A percentile compares a stretch with the other conserved stretches of the same genome.
phyloP scores from a whole-genome alignment of 2,797 vertebrate species.

The Passerculus sandwichensis region DNA sequence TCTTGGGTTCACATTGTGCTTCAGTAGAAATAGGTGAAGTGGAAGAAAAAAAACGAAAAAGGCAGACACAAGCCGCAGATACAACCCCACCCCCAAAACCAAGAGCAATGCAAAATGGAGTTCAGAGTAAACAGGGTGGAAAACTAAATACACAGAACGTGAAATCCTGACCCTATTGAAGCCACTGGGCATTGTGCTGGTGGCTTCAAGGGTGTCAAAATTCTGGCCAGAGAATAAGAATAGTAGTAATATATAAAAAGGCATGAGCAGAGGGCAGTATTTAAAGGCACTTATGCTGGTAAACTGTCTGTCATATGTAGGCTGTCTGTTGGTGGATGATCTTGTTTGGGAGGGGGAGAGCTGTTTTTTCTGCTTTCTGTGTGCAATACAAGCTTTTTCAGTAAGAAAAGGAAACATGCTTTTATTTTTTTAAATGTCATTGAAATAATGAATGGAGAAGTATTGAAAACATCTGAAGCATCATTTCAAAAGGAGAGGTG shows the following conservation, averaged over 20 bases:
- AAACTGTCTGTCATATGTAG: not conserved
- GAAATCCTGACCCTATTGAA: slow-evolving; percentile 12
- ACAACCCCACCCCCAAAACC: not conserved
- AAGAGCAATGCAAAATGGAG: not conserved
- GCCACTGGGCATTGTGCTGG: not conserved
- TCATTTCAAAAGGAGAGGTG: not conserved
- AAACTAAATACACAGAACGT: not conserved
- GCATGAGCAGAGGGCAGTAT: not conserved
- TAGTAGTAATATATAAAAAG: not conserved
- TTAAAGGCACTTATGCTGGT: not conserved
- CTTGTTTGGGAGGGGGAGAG: not conserved
- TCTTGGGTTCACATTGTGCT: not conserved
- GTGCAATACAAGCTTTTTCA: not conserved
- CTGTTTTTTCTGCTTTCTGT: not conserved
- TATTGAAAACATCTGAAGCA: not conserved
- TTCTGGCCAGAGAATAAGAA: not conserved
- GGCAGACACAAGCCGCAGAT: not conserved
- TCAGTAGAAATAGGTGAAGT: not conserved
- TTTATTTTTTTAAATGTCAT: not conserved
- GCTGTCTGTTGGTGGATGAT: not conserved
- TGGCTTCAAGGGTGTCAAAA: not conserved
- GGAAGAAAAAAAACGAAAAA: not conserved
- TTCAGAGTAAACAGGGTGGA: not conserved
- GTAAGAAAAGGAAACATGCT: rapidly evolving
- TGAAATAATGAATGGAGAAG: not conserved